Evolutionary conservation across 92 coral and sea anemone genomes (phyloP).

Genomic region (Epizoanthus rinbou): DNA sequence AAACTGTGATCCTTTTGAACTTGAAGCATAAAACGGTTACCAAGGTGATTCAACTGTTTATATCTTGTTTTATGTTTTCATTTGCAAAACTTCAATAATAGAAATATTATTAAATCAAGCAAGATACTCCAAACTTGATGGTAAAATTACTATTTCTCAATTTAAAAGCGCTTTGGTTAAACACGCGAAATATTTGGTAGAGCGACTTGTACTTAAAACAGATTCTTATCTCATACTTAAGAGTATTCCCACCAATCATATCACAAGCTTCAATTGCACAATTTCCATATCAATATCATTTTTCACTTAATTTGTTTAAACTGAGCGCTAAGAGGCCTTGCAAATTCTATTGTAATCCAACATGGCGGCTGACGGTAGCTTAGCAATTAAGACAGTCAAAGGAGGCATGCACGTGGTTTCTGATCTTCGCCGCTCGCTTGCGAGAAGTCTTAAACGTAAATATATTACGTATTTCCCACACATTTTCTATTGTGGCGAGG

Average conservation of each 20-base stretch:
- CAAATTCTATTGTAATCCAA: conserved; percentile 49
- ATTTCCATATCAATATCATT: conserved; percentile 60
- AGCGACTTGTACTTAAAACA: neutral
- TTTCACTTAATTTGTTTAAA: conserved; percentile 50
- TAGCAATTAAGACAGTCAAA: conserved; percentile 53
- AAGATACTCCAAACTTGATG: conserved; percentile 19
- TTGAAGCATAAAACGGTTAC: conserved; percentile 1
- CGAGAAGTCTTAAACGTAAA: conserved; percentile 5
- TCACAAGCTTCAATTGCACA: neutral
- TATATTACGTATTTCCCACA: conserved; percentile 14
- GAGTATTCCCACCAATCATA: conserved; percentile 28
- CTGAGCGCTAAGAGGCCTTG: conserved; percentile 39
- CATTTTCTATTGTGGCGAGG: conserved; percentile 27
- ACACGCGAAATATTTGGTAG: conserved; percentile 6
- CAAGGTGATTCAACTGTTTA: conserved; percentile 5
- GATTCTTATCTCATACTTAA: neutral
- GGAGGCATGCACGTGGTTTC: conserved; percentile 68
- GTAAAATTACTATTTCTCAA: conserved; percentile 7
- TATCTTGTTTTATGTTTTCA: neutral
- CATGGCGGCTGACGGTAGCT: conserved; percentile 53
- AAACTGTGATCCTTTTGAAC: neutral
- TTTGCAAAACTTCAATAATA: conserved; percentile 29
- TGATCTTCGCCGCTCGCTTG: conserved; percentile 6
- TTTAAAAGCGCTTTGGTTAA: neutral
- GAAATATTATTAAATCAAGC: conserved; percentile 20